Conservation (phyloP, 2,888 invertebrate species). For the Oscheius sp. region DNA sequence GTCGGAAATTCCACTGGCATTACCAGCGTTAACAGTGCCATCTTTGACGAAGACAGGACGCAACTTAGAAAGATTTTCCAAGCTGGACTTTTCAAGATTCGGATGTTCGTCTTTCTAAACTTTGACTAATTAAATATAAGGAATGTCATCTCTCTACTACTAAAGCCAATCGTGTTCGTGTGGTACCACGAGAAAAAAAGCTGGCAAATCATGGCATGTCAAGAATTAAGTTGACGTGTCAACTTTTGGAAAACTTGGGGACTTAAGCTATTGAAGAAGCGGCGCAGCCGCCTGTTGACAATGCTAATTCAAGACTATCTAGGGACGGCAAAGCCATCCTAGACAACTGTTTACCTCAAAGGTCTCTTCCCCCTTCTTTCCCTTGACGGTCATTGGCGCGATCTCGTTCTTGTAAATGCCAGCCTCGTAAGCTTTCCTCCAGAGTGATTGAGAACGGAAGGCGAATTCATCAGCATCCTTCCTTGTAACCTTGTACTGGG, state of each 20-base stretch:
- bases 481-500: constrained; percentile 84
- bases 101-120: constrained; percentile 88
- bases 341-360: constrained; percentile 75
- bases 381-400: constrained; percentile 84
- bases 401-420: constrained; percentile 92
- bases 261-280: too few relatives aligned
- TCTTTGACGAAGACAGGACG: constrained; percentile 75
- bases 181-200: too few relatives aligned
- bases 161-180: too few relatives aligned
- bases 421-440: constrained; percentile 85
- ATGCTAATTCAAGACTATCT: too few relatives aligned
- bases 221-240: too few relatives aligned
- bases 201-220: too few relatives aligned
- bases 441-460: constrained; percentile 85
- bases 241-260: too few relatives aligned
- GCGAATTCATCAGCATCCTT: constrained; percentile 89
- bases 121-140: background rate
- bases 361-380: constrained; percentile 83
- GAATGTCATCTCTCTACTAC: too few relatives aligned
- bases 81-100: constrained; percentile 78
- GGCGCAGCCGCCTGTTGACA: too few relatives aligned
- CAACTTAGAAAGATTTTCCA: constrained; percentile 87
- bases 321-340: too few relatives aligned
- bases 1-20: constrained; percentile 85
- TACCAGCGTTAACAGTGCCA: constrained; percentile 71